Percentiles rank a stretch among this genome's conserved stretches.
Conservation (phyloP, 2,113 vertebrate species). For the Phyllopteryx taeniolatus region DNA sequence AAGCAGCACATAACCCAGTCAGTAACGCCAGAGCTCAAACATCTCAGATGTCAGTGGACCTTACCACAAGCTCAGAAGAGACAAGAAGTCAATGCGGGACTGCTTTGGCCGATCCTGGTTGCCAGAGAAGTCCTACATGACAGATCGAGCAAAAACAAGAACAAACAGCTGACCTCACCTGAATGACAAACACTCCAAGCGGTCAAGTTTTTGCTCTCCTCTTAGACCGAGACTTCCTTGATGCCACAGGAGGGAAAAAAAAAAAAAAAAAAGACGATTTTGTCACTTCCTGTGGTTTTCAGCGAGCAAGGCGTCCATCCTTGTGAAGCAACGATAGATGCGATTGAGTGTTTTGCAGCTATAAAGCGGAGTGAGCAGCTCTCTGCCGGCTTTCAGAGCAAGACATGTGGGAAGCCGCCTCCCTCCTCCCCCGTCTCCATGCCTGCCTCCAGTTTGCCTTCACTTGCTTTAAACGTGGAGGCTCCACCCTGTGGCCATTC, state of each 20-base stretch:
- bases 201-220: not conserved
- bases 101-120: not conserved
- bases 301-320: conserved; percentile 13
- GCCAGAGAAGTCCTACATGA: conserved; percentile 9
- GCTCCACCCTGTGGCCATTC: conserved; percentile 72
- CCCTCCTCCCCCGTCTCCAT: conserved; percentile 30
- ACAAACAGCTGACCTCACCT: conserved; percentile 28
- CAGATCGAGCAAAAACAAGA: not conserved
- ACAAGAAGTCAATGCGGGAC: not conserved
- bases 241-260: not conserved
- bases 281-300: conserved; percentile 22
- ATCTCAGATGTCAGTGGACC: conserved; percentile 10
- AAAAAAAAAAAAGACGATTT: not conserved
- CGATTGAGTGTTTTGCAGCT: conserved; percentile 15
- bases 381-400: conserved; percentile 44
- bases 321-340: conserved; percentile 23
- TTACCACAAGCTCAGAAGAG: not conserved
- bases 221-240: not conserved
- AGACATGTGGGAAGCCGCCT: conserved; percentile 51
- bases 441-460: conserved; percentile 30
- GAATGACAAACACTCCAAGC: conserved; percentile 21
- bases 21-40: conserved; percentile 14
- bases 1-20: conserved; percentile 6
- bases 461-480: conserved; percentile 47
- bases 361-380: conserved; percentile 34